phyloP scores from a whole-genome alignment of 2,888 invertebrate species.

The Saturnia japonica region DNA sequence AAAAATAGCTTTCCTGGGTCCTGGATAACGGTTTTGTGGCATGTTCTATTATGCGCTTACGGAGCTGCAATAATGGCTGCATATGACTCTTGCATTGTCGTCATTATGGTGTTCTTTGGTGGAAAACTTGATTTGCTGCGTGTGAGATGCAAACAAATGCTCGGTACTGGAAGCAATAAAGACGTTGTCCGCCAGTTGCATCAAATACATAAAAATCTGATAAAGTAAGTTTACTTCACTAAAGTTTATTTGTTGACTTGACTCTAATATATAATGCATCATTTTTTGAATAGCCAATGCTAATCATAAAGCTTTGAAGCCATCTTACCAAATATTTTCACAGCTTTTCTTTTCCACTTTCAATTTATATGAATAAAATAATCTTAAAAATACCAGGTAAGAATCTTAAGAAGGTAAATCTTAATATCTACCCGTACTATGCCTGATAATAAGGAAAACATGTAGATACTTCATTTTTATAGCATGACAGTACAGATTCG shows the following conservation, averaged over 20 bases:
- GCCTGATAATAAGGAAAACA: too few relatives aligned
- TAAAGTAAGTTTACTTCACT: slow-evolving; percentile 56
- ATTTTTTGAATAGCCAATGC: neutral
- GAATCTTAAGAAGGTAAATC: neutral
- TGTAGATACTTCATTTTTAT: too few relatives aligned
- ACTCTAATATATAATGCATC: neutral
- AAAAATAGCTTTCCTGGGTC: slow-evolving; percentile 60
- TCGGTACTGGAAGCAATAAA: slow-evolving; percentile 38
- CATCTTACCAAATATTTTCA: neutral
- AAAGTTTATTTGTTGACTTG: neutral
- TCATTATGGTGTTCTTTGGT: slow-evolving; percentile 66
- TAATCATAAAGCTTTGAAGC: neutral
- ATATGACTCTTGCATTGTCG: slow-evolving; percentile 59
- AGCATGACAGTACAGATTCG: neutral
- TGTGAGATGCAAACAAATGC: slow-evolving; percentile 59
- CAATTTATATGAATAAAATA: neutral
- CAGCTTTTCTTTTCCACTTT: neutral
- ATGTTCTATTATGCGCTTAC: slow-evolving; percentile 49
- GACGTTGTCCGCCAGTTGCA: slow-evolving; percentile 52
- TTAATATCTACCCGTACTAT: too few relatives aligned
- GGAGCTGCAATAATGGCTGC: slow-evolving; percentile 59
- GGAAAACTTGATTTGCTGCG: slow-evolving; percentile 64
- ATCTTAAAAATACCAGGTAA: neutral
- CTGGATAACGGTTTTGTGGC: slow-evolving; percentile 63
- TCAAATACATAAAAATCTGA: slow-evolving; percentile 48